Percentiles rank a stretch among this genome's conserved stretches.
These are phyloP conservation scores for Mimachlamys varia DNA, from an alignment of 2,888 invertebrate species.

Conservation along the genomic window DNA sequence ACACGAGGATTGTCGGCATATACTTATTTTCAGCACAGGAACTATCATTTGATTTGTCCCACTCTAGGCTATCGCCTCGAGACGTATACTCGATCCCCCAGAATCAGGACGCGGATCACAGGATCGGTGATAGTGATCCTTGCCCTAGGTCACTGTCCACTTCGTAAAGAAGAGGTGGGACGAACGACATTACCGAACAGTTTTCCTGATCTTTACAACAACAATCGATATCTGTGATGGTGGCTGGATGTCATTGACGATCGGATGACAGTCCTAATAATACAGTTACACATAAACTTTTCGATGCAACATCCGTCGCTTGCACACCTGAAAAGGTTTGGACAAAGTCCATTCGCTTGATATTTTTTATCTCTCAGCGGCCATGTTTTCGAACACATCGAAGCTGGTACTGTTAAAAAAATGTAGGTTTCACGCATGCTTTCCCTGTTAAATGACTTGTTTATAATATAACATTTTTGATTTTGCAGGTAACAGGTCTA, in stretches of 20 bases:
- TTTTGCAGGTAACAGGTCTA: background rate
- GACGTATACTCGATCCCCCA: background rate
- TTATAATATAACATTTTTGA: background rate
- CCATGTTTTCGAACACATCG: background rate
- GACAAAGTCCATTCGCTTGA: background rate
- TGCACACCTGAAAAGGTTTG: background rate
- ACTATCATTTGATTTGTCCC: background rate
- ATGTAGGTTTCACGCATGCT: background rate
- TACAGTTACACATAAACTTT: background rate
- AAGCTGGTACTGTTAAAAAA: background rate
- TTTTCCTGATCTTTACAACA: background rate
- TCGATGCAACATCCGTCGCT: background rate
- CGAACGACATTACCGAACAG: background rate
- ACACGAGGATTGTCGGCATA: background rate
- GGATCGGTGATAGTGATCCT: background rate
- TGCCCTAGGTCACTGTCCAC: no score
- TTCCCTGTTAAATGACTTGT: background rate
- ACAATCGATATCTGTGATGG: background rate
- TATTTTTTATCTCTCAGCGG: background rate
- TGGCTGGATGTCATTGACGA: background rate
- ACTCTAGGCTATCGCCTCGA: constrained; percentile 16
- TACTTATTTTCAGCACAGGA: background rate
- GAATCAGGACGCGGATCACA: background rate
- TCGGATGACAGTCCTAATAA: background rate
- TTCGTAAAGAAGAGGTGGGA: background rate